Percentiles rank a stretch among this genome's conserved stretches.
Conservation (phyloP, 2,113 vertebrate genomes). For the Crypturellus undulatus region DNA sequence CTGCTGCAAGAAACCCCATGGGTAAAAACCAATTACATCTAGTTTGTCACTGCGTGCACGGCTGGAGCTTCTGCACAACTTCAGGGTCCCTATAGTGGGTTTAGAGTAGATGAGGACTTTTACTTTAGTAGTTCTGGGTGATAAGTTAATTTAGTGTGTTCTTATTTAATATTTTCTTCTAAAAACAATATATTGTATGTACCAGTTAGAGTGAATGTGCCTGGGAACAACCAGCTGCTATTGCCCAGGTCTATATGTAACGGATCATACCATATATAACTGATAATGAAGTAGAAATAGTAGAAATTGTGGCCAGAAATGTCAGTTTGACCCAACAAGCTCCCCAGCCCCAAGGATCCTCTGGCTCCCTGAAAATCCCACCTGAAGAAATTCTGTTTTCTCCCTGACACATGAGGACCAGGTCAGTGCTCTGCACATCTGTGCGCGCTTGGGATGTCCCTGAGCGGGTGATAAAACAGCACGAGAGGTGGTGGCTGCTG, state of each 20-base stretch:
- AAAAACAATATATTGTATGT: neutral
- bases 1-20: neutral
- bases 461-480: neutral
- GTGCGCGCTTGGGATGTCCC: rapidly evolving
- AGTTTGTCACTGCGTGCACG: neutral
- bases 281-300: neutral
- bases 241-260: neutral
- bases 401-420: neutral
- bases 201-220: neutral
- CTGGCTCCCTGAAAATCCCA: neutral
- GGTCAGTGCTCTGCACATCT: rapidly evolving
- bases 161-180: neutral
- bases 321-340: neutral
- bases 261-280: neutral
- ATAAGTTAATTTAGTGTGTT: neutral
- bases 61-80: neutral
- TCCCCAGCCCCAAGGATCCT: neutral
- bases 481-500: neutral
- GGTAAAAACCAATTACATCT: neutral
- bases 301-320: neutral
- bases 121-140: neutral
- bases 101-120: neutral
- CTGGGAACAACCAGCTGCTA: neutral
- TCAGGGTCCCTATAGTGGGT: neutral
- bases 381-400: neutral